Evolutionary conservation across 2,797 vertebrate genomes (phyloP), one percentile per base, ranked within the genome.

Genomic region (Cyclopterus lumpus): DNA sequence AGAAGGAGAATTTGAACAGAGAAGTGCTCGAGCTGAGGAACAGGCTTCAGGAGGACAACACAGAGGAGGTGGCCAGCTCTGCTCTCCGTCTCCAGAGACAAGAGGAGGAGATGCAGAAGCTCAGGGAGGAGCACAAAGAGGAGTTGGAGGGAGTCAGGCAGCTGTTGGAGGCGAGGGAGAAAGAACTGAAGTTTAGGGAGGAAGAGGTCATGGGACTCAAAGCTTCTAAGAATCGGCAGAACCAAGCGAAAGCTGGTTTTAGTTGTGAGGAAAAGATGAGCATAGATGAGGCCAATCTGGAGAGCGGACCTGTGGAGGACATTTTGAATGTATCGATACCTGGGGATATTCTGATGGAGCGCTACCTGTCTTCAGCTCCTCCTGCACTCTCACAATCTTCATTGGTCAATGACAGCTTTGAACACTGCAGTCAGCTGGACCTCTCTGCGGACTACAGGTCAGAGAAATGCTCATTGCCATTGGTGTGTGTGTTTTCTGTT

Each of bases 1-100:
- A 96, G 79, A 95, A 96, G 61, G 93, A 95, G 61, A 81, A 75
- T 16, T 90, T 95, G 32, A 95, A 95, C 85, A 75, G 81, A 55
- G 94, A 96, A 70, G 92, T 96, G 34, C 60, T 84, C 20, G 86
- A 94, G 68, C 90, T 96, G 82, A 94, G 89, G 67, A 87, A 84
- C 67, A 94, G 68, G 57, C 86, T 69, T 53, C 77, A 84, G 53
- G 74, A 89, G 60, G 94, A 94, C 55, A 86, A 91, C 68, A 63
- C 44, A 16, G 44, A 10, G 34, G 88, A 92, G 54, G 77, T 80
- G 53, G 89, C 83, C 14, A 79, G 73, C 65, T 91, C 81, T 24
- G 76, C 81, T 46, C 58, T 91, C 61, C 88, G 71, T 20, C 53
- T 94, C 22, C 77, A 89, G 57, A 80, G 82, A 40, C 87, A 90